Conservation (phyloP, 2,113 vertebrate genomes). For the Sclerurus mexicanus region DNA sequence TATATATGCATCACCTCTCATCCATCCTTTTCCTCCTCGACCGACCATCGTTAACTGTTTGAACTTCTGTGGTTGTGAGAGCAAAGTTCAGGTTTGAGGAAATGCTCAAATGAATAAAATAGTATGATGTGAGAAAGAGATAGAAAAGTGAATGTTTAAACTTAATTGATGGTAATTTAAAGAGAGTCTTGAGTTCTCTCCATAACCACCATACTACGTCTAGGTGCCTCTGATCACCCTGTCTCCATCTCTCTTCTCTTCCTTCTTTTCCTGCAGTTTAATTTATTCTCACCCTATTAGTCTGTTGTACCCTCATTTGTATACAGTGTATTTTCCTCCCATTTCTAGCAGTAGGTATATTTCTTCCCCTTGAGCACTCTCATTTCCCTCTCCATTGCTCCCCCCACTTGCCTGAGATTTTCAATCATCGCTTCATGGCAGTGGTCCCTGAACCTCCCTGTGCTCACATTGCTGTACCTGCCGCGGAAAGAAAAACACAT, state of each 20-base stretch:
- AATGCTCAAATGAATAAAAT: neutral
- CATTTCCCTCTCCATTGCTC: constrained; percentile 38
- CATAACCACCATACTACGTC: neutral
- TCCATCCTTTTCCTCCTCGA: neutral
- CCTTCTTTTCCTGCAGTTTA: neutral
- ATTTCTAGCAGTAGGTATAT: neutral
- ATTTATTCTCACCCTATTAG: neutral
- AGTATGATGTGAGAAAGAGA: neutral
- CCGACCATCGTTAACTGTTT: neutral
- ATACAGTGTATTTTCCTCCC: neutral
- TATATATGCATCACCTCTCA: neutral
- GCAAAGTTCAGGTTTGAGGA: neutral
- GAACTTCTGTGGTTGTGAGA: neutral
- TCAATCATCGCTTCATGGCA: constrained; percentile 43
- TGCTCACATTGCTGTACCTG: neutral
- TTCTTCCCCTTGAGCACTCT: constrained; percentile 49
- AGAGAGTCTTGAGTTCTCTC: neutral
- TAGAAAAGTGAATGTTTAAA: neutral
- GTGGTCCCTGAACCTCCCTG: constrained; percentile 30
- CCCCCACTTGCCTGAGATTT: constrained; percentile 35
- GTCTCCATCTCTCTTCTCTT: neutral
- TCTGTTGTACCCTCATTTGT: neutral
- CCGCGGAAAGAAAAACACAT: neutral
- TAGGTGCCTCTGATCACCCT: neutral
- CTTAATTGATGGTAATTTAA: neutral